Evolutionary conservation across 2,797 vertebrate species (phyloP).

Genomic region (Rhinella marina): DNA sequence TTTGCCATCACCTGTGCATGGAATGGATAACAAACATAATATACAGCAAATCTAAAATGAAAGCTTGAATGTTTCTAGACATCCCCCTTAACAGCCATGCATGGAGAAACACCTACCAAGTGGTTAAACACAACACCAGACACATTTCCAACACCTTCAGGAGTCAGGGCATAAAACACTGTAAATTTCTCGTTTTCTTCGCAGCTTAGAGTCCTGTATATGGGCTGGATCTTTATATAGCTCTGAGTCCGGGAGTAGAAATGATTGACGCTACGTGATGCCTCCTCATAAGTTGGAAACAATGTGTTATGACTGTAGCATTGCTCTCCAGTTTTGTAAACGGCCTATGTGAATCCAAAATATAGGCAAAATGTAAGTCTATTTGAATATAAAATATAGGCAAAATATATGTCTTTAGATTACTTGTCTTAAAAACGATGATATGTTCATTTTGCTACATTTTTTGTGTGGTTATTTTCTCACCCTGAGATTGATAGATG

Average conservation of each 20-base stretch:
- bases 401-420: background rate
- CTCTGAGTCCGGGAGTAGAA: slow-evolving; percentile 52
- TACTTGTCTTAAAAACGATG: background rate
- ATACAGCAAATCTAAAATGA: background rate
- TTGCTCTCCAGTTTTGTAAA: background rate
- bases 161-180: slow-evolving; percentile 38
- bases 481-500: slow-evolving; percentile 21
- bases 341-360: slow-evolving; percentile 10
- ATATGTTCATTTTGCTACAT: too few relatives aligned
- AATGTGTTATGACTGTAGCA: slow-evolving; percentile 1
- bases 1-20: slow-evolving; percentile 51
- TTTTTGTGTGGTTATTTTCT: background rate
- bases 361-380: too few relatives aligned
- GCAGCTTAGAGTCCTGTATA: slow-evolving; percentile 39
- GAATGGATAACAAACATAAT: background rate
- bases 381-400: background rate
- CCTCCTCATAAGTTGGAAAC: slow-evolving; percentile 21
- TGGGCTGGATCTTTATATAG: slow-evolving; percentile 47
- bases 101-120: slow-evolving; percentile 41
- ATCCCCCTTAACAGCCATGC: background rate
- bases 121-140: slow-evolving; percentile 33
- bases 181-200: background rate
- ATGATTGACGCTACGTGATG: background rate
- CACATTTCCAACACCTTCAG: slow-evolving; percentile 1
- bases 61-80: background rate